Base-by-base conservation (phyloP, 2,888 invertebrate genomes). In the Prenolepis imparis region DNA sequence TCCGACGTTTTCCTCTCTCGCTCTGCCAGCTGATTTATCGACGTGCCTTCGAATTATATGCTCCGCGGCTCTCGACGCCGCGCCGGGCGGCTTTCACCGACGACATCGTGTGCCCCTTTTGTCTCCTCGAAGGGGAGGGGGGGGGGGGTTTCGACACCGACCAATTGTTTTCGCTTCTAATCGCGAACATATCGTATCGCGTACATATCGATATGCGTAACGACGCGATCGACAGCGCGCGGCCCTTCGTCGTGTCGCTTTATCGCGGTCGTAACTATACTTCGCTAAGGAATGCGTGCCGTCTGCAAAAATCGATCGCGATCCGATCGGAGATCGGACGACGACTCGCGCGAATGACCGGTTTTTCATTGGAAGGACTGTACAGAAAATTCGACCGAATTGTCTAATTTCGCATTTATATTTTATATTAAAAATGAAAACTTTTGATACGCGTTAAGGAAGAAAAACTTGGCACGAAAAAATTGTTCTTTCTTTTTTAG, bases 1-100 rank as follows among this genome's bases (percentile, higher is more conserved):
- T 73, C 28, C 59, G 24, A 39, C 66, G 52, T 39, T 57, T 32
- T 32, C 70, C 81, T 28, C 59, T 52, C 44, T 36, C 59, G 80
- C 24, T 83, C 81, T 11, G 81, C 72, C 61, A 61, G 73, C 84
- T 89, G 90, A 90, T 90, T 90, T 90, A 90, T 90, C 90, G 90
- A 84, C 88, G 74, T 91, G 90, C 87, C 85, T 89, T 90, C 90
- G 91, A 90, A 90, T 90, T 88, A 91, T 88, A 86, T 82, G 85
- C 85, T 67, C n/a, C n/a, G 67, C 82, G 41, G 77, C n/a, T 28
- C 87, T 86, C 84, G 64, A 70, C 63, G 83, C 63, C 52, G 67
- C 36, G 61, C 82, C 82, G 78, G 61, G 3, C 75, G 78, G 89
- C 89, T 89, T 89, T 89, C 89, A 89, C 89, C 88, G 70, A 78